Base-by-base conservation (phyloP, 2,113 vertebrate species). In the Semnornis frantzii region DNA sequence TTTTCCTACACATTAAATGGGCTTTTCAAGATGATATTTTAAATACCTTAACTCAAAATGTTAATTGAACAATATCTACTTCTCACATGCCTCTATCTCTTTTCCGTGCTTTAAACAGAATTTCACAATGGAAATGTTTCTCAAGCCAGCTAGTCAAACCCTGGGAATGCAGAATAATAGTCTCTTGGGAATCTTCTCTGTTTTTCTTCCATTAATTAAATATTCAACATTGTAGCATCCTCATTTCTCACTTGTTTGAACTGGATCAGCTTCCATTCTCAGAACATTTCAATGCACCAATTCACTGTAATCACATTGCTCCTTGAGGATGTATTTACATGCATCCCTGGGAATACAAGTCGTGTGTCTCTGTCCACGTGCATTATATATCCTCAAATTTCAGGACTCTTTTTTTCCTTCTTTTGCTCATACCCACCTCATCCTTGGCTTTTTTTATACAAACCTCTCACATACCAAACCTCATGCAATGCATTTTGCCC, bases 231-330 rank as follows among this genome's bases (percentile, higher is more conserved):
- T 92, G 91, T 92, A 94, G 80, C 90, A 86, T 96, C 37, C 83
- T 94, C 64, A 89, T 96, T 96, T 97, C 87, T 96, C 91, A 42
- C 71, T 93, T 97, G 95, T 97, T 97, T 96, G 87, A 95, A 95
- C 82, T 82, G 85, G 77, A 95, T 97, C 89, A 92, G 65, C 77
- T 92, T 95, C 83, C 80, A 58, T 92, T 96, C 82, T 95, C 85
- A 95, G 66, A 94, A 72, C 44, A 30, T 70, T 93, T 89, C 55
- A 23, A 83, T 92, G 89, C 71, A 90, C 85, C 78, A 58, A 71
- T 84, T 95, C 73, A 63, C 80, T 76, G 76, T 95, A 97, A 96
- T 94, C 85, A 73, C 50, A 27, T 78, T 91, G 64, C 60, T 92
- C 80, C 74, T 93, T 87, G 86, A 96, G 87, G 52, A 72, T 70